Percentiles rank a stretch among this genome's conserved stretches.
phyloP scores from a whole-genome alignment of 2,797 vertebrate genomes.

The Microctenopoma stevenorrisi region DNA sequence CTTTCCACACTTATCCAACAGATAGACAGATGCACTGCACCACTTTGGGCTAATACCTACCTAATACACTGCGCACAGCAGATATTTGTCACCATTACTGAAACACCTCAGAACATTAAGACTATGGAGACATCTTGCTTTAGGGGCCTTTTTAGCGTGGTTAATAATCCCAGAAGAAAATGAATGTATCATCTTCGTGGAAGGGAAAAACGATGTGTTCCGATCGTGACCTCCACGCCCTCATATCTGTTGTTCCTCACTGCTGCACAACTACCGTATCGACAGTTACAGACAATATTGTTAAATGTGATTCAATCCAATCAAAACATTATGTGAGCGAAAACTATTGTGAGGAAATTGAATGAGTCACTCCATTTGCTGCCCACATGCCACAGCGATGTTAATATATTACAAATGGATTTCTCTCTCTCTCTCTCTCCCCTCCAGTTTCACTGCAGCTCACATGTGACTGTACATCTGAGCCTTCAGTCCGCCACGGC shows the following conservation, averaged over 20 bases:
- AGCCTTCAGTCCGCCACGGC: conserved; percentile 48
- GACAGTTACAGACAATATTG: conserved; percentile 62
- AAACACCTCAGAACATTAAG: too few species aligned
- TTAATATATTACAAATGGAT: conserved; percentile 76
- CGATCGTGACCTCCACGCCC: background rate
- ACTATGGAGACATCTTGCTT: too few species aligned
- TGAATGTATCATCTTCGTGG: too few species aligned
- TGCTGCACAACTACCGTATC: conserved; percentile 52
- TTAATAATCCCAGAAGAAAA: too few species aligned
- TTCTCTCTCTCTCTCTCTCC: conserved; percentile 9
- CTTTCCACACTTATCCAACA: too few species aligned
- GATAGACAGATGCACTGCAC: too few species aligned
- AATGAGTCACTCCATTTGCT: conserved; percentile 78
- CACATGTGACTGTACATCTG: conserved; percentile 41
- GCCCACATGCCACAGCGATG: conserved; percentile 70
- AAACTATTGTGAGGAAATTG: conserved; percentile 68
- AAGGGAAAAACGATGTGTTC: too few species aligned
- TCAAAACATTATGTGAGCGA: conserved; percentile 63
- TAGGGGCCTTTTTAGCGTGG: too few species aligned
- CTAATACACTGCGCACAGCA: too few species aligned
- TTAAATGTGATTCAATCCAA: conserved; percentile 66
- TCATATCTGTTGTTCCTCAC: conserved; percentile 2
- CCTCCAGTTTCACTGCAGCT: conserved; percentile 32
- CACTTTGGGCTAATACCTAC: too few species aligned
- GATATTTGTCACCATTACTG: too few species aligned